Conservation (phyloP, 2,888 invertebrate genomes). For the Gastracanthus pulcherrimus region DNA sequence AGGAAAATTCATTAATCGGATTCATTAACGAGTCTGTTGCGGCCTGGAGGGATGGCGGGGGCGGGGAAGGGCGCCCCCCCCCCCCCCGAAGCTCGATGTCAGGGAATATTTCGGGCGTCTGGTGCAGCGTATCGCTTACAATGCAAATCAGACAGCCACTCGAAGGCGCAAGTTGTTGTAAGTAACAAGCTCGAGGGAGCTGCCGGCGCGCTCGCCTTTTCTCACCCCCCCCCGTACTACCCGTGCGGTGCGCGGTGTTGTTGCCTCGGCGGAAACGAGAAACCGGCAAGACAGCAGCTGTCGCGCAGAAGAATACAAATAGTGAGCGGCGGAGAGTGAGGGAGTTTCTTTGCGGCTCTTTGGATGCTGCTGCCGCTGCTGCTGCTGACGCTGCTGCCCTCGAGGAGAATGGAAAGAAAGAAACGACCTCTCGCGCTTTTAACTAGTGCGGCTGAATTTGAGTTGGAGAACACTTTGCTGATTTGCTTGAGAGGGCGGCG, state of each 20-base stretch:
- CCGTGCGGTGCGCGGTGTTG: background rate
- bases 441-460: background rate
- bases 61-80: too few relatives aligned
- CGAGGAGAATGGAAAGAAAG: background rate
- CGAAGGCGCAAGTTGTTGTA: constrained; percentile 56
- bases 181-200: constrained; percentile 41
- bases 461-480: too few relatives aligned
- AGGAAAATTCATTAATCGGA: constrained; percentile 58
- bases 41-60: too few relatives aligned
- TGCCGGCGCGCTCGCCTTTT: background rate
- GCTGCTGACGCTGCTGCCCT: too few relatives aligned
- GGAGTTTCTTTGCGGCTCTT: background rate
- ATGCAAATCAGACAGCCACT: constrained; percentile 57
- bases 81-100: constrained; percentile 50
- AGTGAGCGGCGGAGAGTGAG: background rate
- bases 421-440: background rate
- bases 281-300: constrained; percentile 38
- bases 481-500: background rate
- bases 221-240: background rate
- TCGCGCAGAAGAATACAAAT: constrained; percentile 32
- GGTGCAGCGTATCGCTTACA: constrained; percentile 53
- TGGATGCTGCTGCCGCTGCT: too few relatives aligned
- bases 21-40: constrained; percentile 55
- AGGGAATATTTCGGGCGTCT: constrained; percentile 47
- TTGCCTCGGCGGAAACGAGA: background rate